phyloP scores from a whole-genome alignment of 2,797 vertebrate species.

The Avahi laniger region DNA sequence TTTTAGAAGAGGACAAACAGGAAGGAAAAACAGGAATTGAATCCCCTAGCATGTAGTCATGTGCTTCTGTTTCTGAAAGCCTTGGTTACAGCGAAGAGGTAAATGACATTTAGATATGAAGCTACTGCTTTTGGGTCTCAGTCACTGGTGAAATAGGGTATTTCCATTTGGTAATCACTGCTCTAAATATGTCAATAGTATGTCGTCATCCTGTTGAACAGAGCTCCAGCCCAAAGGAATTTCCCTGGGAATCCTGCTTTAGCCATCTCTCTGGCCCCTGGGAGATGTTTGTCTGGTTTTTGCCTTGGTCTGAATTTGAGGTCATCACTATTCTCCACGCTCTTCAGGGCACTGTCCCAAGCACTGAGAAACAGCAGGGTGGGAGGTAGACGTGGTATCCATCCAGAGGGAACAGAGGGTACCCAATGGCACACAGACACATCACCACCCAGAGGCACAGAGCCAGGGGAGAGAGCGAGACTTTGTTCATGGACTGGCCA shows the following conservation, averaged over 20 bases:
- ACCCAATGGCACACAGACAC: neutral
- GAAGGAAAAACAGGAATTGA: slow-evolving; percentile 82
- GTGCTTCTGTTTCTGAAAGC: slow-evolving; percentile 73
- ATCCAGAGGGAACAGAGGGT: neutral
- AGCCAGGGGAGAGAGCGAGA: neutral
- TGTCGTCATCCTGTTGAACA: slow-evolving; percentile 64
- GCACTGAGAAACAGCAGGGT: neutral
- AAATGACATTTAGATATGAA: slow-evolving; percentile 76
- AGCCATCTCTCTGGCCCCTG: neutral
- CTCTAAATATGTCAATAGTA: slow-evolving; percentile 63
- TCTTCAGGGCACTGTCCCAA: neutral
- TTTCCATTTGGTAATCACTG: slow-evolving; percentile 76
- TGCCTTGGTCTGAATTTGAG: slow-evolving; percentile 25
- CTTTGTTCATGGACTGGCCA: neutral
- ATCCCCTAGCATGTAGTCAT: slow-evolving; percentile 70
- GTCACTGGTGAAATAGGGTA: slow-evolving; percentile 75
- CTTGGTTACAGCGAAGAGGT: slow-evolving; percentile 65
- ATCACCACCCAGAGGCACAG: neutral
- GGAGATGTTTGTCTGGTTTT: neutral
- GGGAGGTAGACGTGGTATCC: neutral
- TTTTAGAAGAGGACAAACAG: slow-evolving; percentile 73
- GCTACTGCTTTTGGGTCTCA: slow-evolving; percentile 60
- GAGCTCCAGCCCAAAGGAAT: slow-evolving; percentile 72
- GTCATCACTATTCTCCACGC: neutral
- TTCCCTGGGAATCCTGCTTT: slow-evolving; percentile 72